phyloP scores from a whole-genome alignment of 1,140 invertebrate genomes.

The Trachelipus rathkii region DNA sequence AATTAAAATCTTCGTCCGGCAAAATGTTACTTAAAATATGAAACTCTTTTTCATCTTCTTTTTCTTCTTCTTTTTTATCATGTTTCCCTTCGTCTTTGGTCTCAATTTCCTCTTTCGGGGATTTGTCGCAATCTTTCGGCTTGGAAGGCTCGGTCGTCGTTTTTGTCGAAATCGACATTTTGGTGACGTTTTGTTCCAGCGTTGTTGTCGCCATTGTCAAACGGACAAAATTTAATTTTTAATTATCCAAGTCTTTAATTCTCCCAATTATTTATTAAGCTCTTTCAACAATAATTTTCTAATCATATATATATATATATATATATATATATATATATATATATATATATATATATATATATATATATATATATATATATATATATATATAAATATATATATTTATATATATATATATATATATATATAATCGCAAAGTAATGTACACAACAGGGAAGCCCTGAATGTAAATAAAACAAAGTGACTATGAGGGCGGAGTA shows the following conservation, averaged over 20 bases:
- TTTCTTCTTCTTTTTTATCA: conserved; percentile 59
- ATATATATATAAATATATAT: conserved; percentile 14
- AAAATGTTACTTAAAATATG: conserved; percentile 77
- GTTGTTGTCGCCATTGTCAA: not conserved
- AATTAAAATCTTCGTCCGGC: conserved; percentile 68
- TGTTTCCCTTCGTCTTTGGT: not conserved
- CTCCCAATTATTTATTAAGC: not conserved
- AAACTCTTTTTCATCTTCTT: conserved; percentile 64
- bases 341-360: conserved; percentile 1
- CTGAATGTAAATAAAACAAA: too few relatives aligned
- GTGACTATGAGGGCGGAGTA: too few relatives aligned
- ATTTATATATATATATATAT: conserved; percentile 16
- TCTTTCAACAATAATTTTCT: not conserved
- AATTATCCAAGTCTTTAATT: not conserved
- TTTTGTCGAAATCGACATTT: not conserved
- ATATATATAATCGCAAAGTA: conserved; percentile 3
- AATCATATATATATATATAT: conserved; percentile 16
- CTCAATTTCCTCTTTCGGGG: not conserved
- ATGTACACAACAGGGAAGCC: too few relatives aligned
- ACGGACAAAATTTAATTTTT: not conserved
- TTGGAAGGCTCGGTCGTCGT: not conserved
- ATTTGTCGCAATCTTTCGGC: too few relatives aligned
- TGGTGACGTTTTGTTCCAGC: not conserved
- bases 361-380: not conserved
- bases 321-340: conserved; percentile 17